phyloP scores from a whole-genome alignment of 2,797 vertebrate genomes.

The Helicolenus hilgendorfi region DNA sequence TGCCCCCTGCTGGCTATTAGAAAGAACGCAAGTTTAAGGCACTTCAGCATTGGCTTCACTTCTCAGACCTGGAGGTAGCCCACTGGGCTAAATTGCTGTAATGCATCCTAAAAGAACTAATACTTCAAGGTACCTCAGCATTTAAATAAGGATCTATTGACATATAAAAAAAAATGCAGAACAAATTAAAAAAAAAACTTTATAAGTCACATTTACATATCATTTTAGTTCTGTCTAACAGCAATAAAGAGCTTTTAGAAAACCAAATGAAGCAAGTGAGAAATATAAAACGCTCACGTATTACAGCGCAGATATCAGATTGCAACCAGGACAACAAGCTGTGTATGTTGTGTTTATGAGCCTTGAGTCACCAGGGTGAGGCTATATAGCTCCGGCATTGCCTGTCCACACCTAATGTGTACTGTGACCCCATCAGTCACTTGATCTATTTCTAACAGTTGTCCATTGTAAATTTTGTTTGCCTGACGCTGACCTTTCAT shows the following conservation, averaged over 20 bases:
- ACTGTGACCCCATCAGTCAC: constrained; percentile 68
- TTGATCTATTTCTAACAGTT: constrained; percentile 41
- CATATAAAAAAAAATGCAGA: background rate
- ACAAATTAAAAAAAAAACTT: background rate
- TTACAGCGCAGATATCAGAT: constrained; percentile 1
- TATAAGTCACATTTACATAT: background rate
- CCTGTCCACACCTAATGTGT: constrained; percentile 59
- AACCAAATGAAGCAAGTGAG: background rate
- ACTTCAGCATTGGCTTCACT: too few species aligned
- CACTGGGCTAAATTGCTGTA: too few species aligned
- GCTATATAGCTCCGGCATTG: constrained; percentile 2
- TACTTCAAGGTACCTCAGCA: too few species aligned
- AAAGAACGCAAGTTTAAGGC: background rate
- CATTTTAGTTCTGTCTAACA: background rate
- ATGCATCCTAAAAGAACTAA: too few species aligned
- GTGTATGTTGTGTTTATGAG: constrained; percentile 50
- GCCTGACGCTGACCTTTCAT: constrained; percentile 43
- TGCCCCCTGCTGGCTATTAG: background rate
- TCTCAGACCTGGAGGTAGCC: background rate
- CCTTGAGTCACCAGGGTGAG: constrained; percentile 54
- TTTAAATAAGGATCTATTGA: background rate
- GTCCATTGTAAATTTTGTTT: constrained; percentile 44
- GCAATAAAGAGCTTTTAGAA: background rate
- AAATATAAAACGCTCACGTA: background rate
- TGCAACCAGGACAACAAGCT: background rate